phyloP scores from a whole-genome alignment of 1,140 invertebrate genomes.

The Drepana arcuata region DNA sequence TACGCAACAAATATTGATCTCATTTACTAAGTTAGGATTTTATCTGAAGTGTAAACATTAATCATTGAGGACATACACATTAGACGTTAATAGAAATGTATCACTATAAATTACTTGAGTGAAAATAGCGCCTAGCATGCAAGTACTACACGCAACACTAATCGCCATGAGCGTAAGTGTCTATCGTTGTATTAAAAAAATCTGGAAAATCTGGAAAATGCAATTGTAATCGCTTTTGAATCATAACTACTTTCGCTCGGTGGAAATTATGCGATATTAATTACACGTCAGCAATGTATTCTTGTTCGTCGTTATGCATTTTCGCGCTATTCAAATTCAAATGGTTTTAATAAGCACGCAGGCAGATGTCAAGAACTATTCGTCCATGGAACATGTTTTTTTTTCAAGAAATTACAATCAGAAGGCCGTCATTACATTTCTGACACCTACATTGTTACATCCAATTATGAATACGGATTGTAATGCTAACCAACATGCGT shows the following conservation, averaged over 20 bases:
- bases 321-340: neutral
- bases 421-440: neutral
- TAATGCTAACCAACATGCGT: too few relatives aligned
- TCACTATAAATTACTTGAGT: conserved; percentile 10
- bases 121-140: conserved; percentile 30
- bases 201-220: conserved; percentile 42
- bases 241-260: conserved; percentile 39
- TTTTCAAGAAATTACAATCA: neutral
- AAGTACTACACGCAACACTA: conserved; percentile 32
- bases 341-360: too few relatives aligned
- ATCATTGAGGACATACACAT: too few relatives aligned
- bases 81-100: neutral
- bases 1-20: too few relatives aligned
- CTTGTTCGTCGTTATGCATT: neutral
- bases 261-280: conserved; percentile 34
- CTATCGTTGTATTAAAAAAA: conserved; percentile 32
- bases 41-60: neutral
- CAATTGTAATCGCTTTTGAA: conserved; percentile 35
- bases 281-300: conserved; percentile 17
- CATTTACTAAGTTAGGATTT: too few relatives aligned
- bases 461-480: too few relatives aligned
- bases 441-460: neutral
- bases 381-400: too few relatives aligned
- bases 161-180: conserved; percentile 34
- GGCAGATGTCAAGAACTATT: too few relatives aligned